phyloP scores from a whole-genome alignment of 2,797 vertebrate genomes.

The Eospalax fontanierii region DNA sequence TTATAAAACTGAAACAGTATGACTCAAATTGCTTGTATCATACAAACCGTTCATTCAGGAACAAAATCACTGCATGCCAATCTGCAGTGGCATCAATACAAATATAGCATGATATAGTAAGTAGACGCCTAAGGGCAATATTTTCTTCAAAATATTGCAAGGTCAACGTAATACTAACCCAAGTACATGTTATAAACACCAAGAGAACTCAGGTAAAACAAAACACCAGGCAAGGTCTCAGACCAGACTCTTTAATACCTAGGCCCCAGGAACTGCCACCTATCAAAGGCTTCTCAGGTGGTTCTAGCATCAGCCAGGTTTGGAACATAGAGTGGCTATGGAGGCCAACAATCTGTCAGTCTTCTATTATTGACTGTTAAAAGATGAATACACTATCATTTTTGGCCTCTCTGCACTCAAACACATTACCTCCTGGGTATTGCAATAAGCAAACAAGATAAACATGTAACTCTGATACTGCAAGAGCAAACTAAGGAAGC shows the following conservation, averaged over 20 bases:
- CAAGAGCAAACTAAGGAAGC: neutral
- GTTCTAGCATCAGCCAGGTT: neutral
- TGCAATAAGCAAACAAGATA: neutral
- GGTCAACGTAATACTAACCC: neutral
- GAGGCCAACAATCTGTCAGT: neutral
- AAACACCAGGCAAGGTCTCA: neutral
- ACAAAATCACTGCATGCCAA: accelerated
- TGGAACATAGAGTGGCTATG: neutral
- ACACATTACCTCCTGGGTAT: neutral
- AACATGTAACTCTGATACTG: neutral
- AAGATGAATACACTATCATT: neutral
- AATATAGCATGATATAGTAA: neutral
- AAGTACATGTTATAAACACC: neutral
- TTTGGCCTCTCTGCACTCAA: neutral
- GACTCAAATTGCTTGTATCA: neutral
- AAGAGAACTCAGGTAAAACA: neutral
- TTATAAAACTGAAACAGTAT: neutral
- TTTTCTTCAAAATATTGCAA: neutral
- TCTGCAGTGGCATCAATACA: neutral
- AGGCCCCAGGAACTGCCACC: neutral
- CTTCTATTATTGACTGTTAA: no score
- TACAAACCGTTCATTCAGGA: neutral
- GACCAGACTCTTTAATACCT: neutral
- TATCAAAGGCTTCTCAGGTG: neutral
- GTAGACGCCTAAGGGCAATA: neutral